Evolutionary conservation across 1,140 invertebrate genomes (phyloP).

Genomic region (Eulimnadia texana): DNA sequence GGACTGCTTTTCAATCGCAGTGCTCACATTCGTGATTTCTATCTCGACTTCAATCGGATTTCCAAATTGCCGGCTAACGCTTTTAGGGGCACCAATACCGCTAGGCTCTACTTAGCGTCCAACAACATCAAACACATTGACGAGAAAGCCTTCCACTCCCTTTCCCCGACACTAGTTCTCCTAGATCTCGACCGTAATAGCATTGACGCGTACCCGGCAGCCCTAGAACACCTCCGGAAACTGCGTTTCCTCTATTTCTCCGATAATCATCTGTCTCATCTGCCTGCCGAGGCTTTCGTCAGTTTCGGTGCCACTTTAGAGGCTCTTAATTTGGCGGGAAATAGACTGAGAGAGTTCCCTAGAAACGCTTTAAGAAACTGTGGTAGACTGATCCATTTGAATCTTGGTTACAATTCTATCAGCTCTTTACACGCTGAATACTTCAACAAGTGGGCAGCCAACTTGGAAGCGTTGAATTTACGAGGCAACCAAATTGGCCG

Average conservation of each 20-base stretch:
- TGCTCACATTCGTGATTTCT: slow-evolving; percentile 49
- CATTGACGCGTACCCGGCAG: slow-evolving; percentile 46
- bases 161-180: slow-evolving; percentile 57
- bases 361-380: slow-evolving; percentile 47
- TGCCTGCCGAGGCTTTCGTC: slow-evolving; percentile 39
- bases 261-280: slow-evolving; percentile 52
- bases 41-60: slow-evolving; percentile 62
- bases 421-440: slow-evolving; percentile 52
- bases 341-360: slow-evolving; percentile 56
- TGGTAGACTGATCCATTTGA: slow-evolving; percentile 57
- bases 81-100: slow-evolving; percentile 49
- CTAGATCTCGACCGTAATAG: slow-evolving; percentile 69
- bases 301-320: slow-evolving; percentile 44
- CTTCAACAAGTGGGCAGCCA: slow-evolving; percentile 60
- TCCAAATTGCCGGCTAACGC: slow-evolving; percentile 42
- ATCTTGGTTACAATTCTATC: slow-evolving; percentile 75
- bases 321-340: slow-evolving; percentile 63
- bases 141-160: slow-evolving; percentile 48
- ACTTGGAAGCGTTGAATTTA: slow-evolving; percentile 64
- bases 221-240: slow-evolving; percentile 44
- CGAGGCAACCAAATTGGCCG: slow-evolving; percentile 68
- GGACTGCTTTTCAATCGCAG: slow-evolving; percentile 42
- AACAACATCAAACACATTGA: slow-evolving; percentile 54
- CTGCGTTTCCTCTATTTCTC: slow-evolving; percentile 68
- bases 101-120: slow-evolving; percentile 58